phyloP scores from a whole-genome alignment of 2,797 vertebrate species.

The Pempheris klunzingeri region DNA sequence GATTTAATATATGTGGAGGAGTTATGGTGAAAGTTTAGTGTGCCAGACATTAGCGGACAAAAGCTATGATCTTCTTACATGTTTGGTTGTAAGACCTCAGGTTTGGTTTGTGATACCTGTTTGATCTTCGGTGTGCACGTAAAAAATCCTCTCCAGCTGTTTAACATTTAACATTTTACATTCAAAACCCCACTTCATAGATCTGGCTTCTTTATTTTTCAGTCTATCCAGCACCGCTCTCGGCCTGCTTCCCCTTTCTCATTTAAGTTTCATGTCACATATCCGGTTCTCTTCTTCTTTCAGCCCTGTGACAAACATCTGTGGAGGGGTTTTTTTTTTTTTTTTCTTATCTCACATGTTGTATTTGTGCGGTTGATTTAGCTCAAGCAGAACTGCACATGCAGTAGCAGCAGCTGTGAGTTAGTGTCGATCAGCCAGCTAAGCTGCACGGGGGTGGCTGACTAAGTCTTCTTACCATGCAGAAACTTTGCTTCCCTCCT shows the following conservation, averaged over 20 bases:
- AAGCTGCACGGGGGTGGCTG: constrained; percentile 70
- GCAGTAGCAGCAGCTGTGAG: constrained; percentile 59
- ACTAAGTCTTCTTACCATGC: constrained; percentile 73
- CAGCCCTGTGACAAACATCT: constrained; percentile 57
- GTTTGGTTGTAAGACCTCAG: background rate
- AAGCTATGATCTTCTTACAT: background rate
- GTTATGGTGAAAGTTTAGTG: too few species aligned
- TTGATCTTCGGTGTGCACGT: background rate
- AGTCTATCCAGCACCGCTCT: constrained; percentile 9
- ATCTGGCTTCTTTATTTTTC: constrained; percentile 28
- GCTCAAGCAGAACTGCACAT: constrained; percentile 29
- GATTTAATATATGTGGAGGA: background rate
- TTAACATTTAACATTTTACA: background rate
- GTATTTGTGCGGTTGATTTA: constrained; percentile 51
- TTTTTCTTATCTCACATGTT: constrained; percentile 47
- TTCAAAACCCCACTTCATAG: background rate
- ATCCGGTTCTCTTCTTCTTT: constrained; percentile 54
- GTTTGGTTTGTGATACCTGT: background rate
- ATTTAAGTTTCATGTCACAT: constrained; percentile 55
- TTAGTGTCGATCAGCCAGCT: constrained; percentile 57
- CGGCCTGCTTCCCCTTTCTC: constrained; percentile 51
- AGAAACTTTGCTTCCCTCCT: constrained; percentile 63
- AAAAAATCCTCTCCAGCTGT: background rate
- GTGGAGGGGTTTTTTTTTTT: constrained; percentile 31
- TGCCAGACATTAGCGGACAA: background rate